phyloP scores from a whole-genome alignment of 2,113 vertebrate species.

The Ploceus nigricollis region DNA sequence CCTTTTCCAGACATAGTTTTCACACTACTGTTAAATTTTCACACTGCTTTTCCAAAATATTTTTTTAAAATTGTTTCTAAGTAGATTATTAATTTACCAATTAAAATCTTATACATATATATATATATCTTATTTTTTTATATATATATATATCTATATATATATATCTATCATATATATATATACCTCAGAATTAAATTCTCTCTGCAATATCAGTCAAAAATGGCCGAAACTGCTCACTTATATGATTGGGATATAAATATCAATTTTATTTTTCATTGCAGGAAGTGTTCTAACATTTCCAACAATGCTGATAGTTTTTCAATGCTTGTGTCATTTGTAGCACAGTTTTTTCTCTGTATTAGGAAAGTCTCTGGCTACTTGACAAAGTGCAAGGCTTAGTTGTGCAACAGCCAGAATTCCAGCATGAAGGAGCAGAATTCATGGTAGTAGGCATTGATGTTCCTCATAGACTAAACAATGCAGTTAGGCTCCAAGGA shows the following conservation, averaged over 20 bases:
- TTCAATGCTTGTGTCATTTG: background rate
- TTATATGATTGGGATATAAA: background rate
- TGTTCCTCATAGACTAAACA: background rate
- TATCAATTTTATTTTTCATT: constrained; percentile 52
- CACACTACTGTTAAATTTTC: background rate
- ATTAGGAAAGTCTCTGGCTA: background rate
- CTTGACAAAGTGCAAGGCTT: background rate
- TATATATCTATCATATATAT: background rate
- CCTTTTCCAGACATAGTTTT: background rate
- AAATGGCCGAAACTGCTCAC: constrained; percentile 40
- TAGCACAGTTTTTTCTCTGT: background rate
- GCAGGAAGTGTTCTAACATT: constrained; percentile 54
- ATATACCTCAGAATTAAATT: constrained; percentile 42
- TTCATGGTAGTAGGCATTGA: background rate
- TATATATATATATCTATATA: background rate
- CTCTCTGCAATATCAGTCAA: constrained; percentile 34
- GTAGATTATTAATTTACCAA: constrained; percentile 32
- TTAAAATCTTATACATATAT: constrained; percentile 4
- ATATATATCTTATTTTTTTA: too few relatives aligned
- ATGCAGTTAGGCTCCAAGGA: background rate
- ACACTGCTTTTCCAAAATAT: background rate
- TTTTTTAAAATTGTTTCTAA: background rate
- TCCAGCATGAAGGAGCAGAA: background rate
- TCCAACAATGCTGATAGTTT: constrained; percentile 51
- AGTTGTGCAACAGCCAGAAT: background rate